Base-by-base conservation (phyloP, 2,888 invertebrate genomes). In the Drosophila multiciliata region DNA sequence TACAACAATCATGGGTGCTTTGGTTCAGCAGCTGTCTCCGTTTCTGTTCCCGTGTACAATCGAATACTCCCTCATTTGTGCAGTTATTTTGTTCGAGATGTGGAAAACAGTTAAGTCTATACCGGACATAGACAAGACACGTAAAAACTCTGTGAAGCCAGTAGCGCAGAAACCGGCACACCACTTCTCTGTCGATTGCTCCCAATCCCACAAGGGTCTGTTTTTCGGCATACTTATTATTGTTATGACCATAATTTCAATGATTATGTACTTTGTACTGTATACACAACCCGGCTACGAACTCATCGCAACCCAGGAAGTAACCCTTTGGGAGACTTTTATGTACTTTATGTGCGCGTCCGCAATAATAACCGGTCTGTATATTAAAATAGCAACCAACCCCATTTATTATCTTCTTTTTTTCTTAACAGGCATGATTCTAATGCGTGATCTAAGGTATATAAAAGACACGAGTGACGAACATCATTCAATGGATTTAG, bases 11-110 rank as follows among this genome's bases (percentile, higher is more conserved):
- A 96, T 96, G 95, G 96, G 96, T 4, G 94, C 95, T n/a, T 90
- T 96, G 59, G 94, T 96, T 5, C 95, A 96, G 88, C 95, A 96
- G 85, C 94, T 95, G 5, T 94, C 95, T 1, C 97, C 97, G 0
- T 98, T 98, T 91, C 94, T 98, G 66, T 98, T 97, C 91, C 98
- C 98, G 0, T 98, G 98, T 91, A 95, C 95, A 55, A 97, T 98
- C 85, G 98, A 98, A 93, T 98, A 98, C 93, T 97, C 97, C 48
- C 94, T 98, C 59, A 97, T 98, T 75, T 97, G 97, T 90, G 97
- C 98, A 32, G 98, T 97, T 36, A 96, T 98, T 78, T 93, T 97
- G 65, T 98, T 96, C 91, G 97, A 98, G 92, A 97, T 98, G 96
- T 98, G 98, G 97, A 97, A 97, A 93, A 97, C 97, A 92, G 96